These are phyloP conservation scores for Athripsodes cinereus DNA, from an alignment of 2,888 invertebrate genomes.

Conservation along the genomic window DNA sequence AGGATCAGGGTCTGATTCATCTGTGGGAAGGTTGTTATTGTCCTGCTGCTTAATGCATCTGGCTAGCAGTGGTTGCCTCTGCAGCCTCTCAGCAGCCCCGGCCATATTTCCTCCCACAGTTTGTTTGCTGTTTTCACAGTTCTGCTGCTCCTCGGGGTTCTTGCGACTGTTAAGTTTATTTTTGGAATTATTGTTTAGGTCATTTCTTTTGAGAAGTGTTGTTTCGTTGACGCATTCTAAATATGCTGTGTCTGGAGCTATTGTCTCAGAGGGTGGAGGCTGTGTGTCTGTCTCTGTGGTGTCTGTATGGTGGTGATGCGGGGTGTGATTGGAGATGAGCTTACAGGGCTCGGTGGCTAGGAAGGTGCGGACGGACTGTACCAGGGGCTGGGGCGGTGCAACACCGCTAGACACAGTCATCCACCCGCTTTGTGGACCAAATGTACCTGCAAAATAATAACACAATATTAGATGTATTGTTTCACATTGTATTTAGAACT, in stretches of 20 bases:
- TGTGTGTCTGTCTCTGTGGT: background rate
- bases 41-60: constrained; percentile 41
- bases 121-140: constrained; percentile 6
- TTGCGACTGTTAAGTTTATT: constrained; percentile 30
- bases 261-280: constrained; percentile 28
- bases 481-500: no score
- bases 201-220: constrained; percentile 43
- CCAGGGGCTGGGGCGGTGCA: constrained; percentile 44
- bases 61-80: constrained; percentile 49
- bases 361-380: constrained; percentile 46
- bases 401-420: constrained; percentile 44
- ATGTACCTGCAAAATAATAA: constrained; percentile 40
- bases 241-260: constrained; percentile 18
- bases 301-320: constrained; percentile 20
- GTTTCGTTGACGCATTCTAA: constrained; percentile 5
- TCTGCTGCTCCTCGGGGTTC: constrained; percentile 16
- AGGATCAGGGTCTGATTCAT: constrained; percentile 45
- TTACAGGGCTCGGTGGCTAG: constrained; percentile 44
- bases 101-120: constrained; percentile 38
- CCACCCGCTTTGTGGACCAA: constrained; percentile 46
- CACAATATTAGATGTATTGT: background rate
- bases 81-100: constrained; percentile 48
- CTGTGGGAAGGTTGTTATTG: constrained; percentile 37
- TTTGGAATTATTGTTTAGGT: constrained; percentile 49
- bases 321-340: constrained; percentile 32